Base-by-base conservation (phyloP, 2,797 vertebrate species). In the Lithobates sylvaticus region DNA sequence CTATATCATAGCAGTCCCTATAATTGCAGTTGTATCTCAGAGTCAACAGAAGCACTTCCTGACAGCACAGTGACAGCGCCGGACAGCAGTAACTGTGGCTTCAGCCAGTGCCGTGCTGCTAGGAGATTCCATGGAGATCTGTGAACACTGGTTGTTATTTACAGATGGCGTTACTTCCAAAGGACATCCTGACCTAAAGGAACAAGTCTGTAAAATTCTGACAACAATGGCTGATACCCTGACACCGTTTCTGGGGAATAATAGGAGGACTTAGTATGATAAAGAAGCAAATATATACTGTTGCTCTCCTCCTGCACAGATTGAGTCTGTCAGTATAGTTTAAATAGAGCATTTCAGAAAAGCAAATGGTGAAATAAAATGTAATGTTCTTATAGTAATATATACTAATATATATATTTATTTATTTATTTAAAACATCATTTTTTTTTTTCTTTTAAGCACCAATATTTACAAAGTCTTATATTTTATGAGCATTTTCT, bases 131-230 rank as follows among this genome's bases (percentile, higher is more conserved):
- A 76, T 34, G 65, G 84, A 76, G 78, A 86, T 81, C 23, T 16
- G 36, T 3, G 23, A 67, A 58, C 42, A 39, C 70, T 70, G 84
- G 71, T 81, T 86, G 84, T 81, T 86, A 86, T 86, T 80, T 81
- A 81, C 84, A 81, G 16, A 81, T 73, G 86, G 92, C 91, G 68
- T 39, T n/a, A 27, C 91, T 91, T 91, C 71, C 32, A 68, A 93
- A 91, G 91, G 89, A 91, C 84, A 67, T 89, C 86, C 61, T 86
- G 88, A 89, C 83, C 76, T 12, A 34, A 36, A n/a, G 29, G 26
- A 76, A 77, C 84, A 39, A 44, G 65, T 23, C 26, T 32, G 44
- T 29, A 23, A 67, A 50, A 75, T 9, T 5, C 42, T 58, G 64
- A 77, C 74, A 36, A 71, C 42, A 39, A n/a, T 34, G 34, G 50